Percentiles rank a stretch among this genome's conserved stretches.
These are phyloP conservation scores for Dasypogon diadema DNA, from an alignment of 2,888 invertebrate genomes.

Conservation along the genomic window DNA sequence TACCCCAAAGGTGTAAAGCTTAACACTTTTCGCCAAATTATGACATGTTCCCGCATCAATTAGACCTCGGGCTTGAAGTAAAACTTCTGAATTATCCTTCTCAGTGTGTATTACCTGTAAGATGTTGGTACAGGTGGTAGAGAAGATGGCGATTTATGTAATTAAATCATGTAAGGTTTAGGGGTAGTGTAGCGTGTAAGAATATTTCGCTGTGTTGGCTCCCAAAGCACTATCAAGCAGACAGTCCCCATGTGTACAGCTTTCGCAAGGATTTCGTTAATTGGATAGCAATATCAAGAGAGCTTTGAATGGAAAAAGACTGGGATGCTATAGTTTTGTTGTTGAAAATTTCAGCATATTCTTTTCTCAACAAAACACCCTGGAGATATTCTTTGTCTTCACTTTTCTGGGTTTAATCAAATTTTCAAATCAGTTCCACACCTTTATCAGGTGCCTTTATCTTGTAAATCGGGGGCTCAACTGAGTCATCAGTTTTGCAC, in stretches of 20 bases:
- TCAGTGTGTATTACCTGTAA: not conserved
- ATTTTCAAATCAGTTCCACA: conserved; percentile 8
- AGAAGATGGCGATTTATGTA: conserved; percentile 3
- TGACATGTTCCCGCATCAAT: conserved; percentile 16
- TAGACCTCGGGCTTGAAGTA: not conserved
- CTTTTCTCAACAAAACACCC: not conserved
- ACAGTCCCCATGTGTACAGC: not conserved
- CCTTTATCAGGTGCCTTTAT: not conserved
- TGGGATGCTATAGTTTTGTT: not conserved
- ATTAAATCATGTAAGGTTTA: not conserved
- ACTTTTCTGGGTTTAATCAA: not conserved
- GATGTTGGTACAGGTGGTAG: conserved; percentile 6
- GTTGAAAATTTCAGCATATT: not conserved
- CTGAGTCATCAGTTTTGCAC: not conserved
- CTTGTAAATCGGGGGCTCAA: not conserved
- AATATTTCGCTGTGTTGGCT: not conserved
- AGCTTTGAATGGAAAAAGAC: not conserved
- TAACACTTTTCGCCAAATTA: conserved; percentile 16
- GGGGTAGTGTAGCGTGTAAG: not conserved
- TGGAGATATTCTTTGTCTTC: not conserved
- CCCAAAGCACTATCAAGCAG: not conserved
- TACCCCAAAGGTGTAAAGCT: not conserved
- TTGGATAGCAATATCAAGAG: not conserved
- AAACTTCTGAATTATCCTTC: not conserved
- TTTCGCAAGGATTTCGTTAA: not conserved